Evolutionary conservation across 1,140 invertebrate genomes (phyloP).

Genomic region (Philotrypesis tridentata): DNA sequence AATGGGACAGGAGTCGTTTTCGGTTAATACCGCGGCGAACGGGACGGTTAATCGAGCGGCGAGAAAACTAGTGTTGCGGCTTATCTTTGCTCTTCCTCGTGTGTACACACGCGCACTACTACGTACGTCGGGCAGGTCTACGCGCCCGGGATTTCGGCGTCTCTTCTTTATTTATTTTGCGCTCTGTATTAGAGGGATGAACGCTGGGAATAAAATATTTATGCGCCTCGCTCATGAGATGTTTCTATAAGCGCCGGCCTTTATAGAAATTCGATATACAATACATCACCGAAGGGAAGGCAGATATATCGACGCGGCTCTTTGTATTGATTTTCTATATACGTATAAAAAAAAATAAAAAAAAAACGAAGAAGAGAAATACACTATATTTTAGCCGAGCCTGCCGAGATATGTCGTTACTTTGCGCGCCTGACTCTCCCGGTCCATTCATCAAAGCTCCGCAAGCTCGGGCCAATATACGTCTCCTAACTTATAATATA

Average conservation of each 20-base stretch:
- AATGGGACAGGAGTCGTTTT: neutral
- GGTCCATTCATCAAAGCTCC: neutral
- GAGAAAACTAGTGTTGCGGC: neutral
- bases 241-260: neutral
- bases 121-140: too few species aligned
- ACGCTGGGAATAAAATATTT: neutral
- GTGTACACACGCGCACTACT: too few species aligned
- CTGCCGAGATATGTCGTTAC: neutral
- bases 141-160: neutral
- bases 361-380: too few species aligned
- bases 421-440: neutral
- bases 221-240: neutral
- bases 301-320: neutral
- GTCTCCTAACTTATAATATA: neutral
- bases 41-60: neutral
- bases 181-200: neutral
- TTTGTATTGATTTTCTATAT: neutral
- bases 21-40: neutral
- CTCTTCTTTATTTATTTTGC: too few species aligned
- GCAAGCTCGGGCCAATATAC: too few species aligned
- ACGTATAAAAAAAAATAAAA: too few species aligned
- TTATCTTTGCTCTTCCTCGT: neutral
- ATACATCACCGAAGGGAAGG: neutral
- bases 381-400: neutral
- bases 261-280: conserved; percentile 1